Conservation (phyloP, 2,797 vertebrate species). For the Danio albolineatus region DNA sequence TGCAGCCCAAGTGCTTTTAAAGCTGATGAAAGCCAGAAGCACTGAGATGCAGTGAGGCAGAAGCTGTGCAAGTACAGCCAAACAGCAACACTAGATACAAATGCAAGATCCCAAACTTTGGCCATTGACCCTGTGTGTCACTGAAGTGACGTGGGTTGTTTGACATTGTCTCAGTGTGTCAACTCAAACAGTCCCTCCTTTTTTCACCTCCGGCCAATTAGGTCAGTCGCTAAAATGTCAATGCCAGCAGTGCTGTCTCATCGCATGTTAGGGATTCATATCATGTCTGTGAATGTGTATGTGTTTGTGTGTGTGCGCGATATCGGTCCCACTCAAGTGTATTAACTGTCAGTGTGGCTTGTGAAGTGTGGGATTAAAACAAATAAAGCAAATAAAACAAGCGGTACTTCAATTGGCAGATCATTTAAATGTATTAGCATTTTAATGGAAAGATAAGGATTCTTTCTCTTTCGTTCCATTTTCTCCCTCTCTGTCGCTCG, state of each 20-base stretch:
- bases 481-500: conserved; percentile 13
- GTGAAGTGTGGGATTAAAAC: conserved; percentile 56
- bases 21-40: conserved; percentile 46
- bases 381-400: conserved; percentile 60
- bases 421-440: conserved; percentile 63
- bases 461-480: conserved; percentile 7
- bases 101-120: neutral
- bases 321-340: conserved; percentile 31
- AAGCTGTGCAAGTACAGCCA: conserved; percentile 17
- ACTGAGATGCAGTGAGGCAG: conserved; percentile 13
- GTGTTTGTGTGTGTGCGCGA: neutral
- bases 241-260: conserved; percentile 41
- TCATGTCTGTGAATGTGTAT: conserved; percentile 29
- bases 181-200: conserved; percentile 2
- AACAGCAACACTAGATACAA: conserved; percentile 10
- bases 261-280: conserved; percentile 25
- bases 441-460: conserved; percentile 62
- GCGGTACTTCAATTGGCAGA: conserved; percentile 41
- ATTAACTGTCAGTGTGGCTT: conserved; percentile 48
- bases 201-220: conserved; percentile 46
- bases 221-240: conserved; percentile 46
- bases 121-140: neutral
- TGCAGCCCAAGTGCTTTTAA: conserved; percentile 40
- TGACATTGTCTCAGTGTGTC: conserved; percentile 35
- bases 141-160: conserved; percentile 21